phyloP scores from a whole-genome alignment of 1,140 invertebrate species.

The Aphaenogaster floridana region DNA sequence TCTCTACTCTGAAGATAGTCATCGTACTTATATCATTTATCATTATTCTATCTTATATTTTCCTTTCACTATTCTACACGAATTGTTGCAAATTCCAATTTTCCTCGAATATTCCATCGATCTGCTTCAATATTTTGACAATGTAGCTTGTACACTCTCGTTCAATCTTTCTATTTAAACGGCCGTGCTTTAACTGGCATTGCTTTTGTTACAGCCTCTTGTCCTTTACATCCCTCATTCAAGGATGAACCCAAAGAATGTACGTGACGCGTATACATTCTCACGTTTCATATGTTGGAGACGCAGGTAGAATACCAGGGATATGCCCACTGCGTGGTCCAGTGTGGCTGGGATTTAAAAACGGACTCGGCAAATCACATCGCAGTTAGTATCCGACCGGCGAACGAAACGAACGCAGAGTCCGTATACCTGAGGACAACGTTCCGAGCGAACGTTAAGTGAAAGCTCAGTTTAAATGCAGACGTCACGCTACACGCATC shows the following conservation, averaged over 20 bases:
- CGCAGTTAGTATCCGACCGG: background rate
- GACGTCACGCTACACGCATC: background rate
- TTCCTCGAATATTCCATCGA: background rate
- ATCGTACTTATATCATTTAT: background rate
- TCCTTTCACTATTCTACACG: background rate
- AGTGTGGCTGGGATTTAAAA: constrained; percentile 27
- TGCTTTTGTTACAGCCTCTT: background rate
- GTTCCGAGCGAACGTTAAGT: constrained; percentile 6
- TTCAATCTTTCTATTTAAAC: background rate
- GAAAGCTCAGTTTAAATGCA: constrained; percentile 38
- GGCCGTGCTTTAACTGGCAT: background rate
- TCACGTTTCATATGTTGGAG: background rate
- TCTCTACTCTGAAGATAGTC: too few species aligned
- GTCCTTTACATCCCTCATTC: background rate
- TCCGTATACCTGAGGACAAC: background rate
- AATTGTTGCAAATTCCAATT: background rate
- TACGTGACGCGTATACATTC: background rate
- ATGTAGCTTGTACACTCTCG: too few species aligned
- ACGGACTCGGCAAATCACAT: background rate
- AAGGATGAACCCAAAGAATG: background rate
- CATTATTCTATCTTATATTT: background rate
- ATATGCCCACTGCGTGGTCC: background rate
- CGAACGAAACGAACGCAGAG: background rate
- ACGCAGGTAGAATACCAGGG: constrained; percentile 20
- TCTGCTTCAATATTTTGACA: background rate